These are phyloP conservation scores for Phasianus colchicus DNA, from an alignment of 2,113 vertebrate species.

Conservation along the genomic window DNA sequence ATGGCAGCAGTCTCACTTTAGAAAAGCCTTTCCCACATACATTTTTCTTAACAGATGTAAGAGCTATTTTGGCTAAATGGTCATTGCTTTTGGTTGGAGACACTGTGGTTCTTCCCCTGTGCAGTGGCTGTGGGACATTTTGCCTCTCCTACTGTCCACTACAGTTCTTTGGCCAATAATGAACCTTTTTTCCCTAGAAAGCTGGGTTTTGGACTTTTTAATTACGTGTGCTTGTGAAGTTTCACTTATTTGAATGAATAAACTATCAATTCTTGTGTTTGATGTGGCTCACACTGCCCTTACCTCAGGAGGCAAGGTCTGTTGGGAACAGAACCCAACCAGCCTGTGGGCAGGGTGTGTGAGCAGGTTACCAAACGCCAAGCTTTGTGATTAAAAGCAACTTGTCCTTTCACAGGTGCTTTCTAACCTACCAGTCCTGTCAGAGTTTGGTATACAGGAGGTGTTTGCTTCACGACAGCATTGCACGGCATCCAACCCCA, in stretches of 20 bases:
- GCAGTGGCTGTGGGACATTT: neutral
- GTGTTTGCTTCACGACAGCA: conserved; percentile 94
- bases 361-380: neutral
- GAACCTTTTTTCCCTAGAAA: neutral
- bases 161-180: neutral
- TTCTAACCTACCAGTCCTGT: conserved; percentile 94
- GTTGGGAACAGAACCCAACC: neutral
- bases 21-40: neutral
- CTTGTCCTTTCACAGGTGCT: conserved; percentile 86
- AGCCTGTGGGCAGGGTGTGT: neutral
- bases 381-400: neutral
- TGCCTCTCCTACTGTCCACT: neutral
- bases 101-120: neutral
- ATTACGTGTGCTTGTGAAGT: neutral
- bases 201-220: neutral
- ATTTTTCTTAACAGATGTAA: neutral
- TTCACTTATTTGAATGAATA: neutral
- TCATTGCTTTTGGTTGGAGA: neutral
- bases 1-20: neutral
- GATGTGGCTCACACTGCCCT: neutral
- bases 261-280: neutral
- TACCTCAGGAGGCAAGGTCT: neutral
- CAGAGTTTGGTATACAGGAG: conserved; percentile 92
- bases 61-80: neutral
- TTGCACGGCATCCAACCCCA: conserved; percentile 88